Evolutionary conservation across 2,797 vertebrate genomes (phyloP).

Genomic region (Acanthurus lineatus): DNA sequence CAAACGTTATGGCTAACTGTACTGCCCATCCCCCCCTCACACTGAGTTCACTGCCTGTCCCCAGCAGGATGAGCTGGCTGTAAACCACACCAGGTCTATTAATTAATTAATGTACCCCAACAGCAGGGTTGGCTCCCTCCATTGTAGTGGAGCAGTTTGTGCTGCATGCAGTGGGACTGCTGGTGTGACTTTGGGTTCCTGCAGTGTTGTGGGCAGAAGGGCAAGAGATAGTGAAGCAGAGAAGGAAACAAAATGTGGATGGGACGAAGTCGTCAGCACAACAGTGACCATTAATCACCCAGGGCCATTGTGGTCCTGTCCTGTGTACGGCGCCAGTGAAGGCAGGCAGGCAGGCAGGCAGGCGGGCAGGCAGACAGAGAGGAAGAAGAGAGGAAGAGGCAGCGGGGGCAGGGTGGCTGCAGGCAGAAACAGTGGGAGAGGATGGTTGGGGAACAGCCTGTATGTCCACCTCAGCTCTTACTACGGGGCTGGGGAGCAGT

Average conservation of each 20-base stretch:
- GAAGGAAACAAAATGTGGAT: slow-evolving; percentile 45
- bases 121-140: slow-evolving; percentile 64
- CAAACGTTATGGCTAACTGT: slow-evolving; percentile 46
- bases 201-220: slow-evolving; percentile 38
- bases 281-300: slow-evolving; percentile 80
- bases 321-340: slow-evolving; percentile 62
- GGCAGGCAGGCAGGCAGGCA: slow-evolving; percentile 50
- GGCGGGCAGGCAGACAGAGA: background rate
- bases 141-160: slow-evolving; percentile 47
- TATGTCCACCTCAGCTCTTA: slow-evolving; percentile 69
- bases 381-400: slow-evolving; percentile 54
- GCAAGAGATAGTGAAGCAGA: slow-evolving; percentile 35
- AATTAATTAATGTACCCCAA: slow-evolving; percentile 88
- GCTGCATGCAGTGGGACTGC: slow-evolving; percentile 52
- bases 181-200: slow-evolving; percentile 19
- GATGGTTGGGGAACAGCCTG: slow-evolving; percentile 81
- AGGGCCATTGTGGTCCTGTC: slow-evolving; percentile 79
- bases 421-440: slow-evolving; percentile 69
- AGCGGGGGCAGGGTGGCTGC: slow-evolving; percentile 72
- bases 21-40: slow-evolving; percentile 63
- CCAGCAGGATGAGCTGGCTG: slow-evolving; percentile 73
- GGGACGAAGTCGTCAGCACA: slow-evolving; percentile 61
- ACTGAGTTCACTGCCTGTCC: slow-evolving; percentile 66
- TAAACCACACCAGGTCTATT: slow-evolving; percentile 87
- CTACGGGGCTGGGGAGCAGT: slow-evolving; percentile 76